Conservation (phyloP, 1,140 invertebrate species). For the Luehdorfia chinensis region DNA sequence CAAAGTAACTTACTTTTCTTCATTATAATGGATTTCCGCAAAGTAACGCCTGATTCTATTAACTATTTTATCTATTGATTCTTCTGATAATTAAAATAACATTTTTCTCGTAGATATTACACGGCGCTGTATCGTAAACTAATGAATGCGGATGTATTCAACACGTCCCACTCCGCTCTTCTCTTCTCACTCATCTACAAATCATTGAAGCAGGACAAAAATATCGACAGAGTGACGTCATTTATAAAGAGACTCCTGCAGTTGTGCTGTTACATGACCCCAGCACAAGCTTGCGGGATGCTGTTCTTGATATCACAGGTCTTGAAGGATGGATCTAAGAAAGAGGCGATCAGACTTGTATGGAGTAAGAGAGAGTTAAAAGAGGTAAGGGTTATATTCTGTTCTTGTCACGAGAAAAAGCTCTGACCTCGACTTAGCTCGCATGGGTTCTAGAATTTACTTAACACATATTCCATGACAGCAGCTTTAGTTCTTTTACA, state of each 20-base stretch:
- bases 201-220: slow-evolving; percentile 88
- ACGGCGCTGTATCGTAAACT: slow-evolving; percentile 93
- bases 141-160: slow-evolving; percentile 85
- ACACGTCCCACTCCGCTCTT: slow-evolving; percentile 86
- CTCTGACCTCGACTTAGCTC: too few species aligned
- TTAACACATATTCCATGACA: too few species aligned
- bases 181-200: slow-evolving; percentile 93
- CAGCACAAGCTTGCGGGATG: slow-evolving; percentile 84
- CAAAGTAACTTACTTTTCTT: too few species aligned
- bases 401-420: too few species aligned
- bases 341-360: slow-evolving; percentile 42
- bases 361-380: slow-evolving; percentile 53
- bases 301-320: slow-evolving; percentile 90
- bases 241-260: slow-evolving; percentile 95
- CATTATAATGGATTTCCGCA: too few species aligned
- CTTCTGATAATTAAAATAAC: too few species aligned
- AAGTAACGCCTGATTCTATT: too few species aligned
- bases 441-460: too few species aligned
- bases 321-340: slow-evolving; percentile 46
- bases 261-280: slow-evolving; percentile 77
- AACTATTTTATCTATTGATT: too few species aligned
- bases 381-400: slow-evolving; percentile 33
- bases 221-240: slow-evolving; percentile 84
- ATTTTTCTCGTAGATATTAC: too few species aligned
- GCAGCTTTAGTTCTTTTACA: too few species aligned